Base-by-base conservation (phyloP, 2,797 vertebrate genomes). In the Chanos chanos region DNA sequence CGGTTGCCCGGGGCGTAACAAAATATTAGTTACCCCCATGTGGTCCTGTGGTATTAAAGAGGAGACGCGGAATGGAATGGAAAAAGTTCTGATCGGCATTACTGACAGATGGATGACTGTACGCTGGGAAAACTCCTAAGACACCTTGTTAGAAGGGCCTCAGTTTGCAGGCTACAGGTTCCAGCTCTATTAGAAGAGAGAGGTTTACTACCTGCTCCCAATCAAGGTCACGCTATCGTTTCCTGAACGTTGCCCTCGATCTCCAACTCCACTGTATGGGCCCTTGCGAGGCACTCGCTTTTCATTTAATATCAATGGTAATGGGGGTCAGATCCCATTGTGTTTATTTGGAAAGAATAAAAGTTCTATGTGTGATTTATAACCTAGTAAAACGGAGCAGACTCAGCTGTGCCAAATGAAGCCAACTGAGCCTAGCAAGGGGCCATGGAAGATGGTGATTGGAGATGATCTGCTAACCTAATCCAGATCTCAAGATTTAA, bases 401-500 rank as follows among this genome's bases (percentile, higher is more conserved):
- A 68, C 51, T 68, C 36, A 39, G 25, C n/a, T 70, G 40, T 66
- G 76, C 66, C 70, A 79, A 71, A 44, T 74, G 31, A 68, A 77
- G 9, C 53, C 58, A 73, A 71, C 57, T 70, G 52, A 79, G 81
- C 77, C 74, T 40, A 73, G 78, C 71, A 77, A 61, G 55, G 52
- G 43, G 44, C 47, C 52, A 60, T 67, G 27, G n/a, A 18, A 79
- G 71, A 81, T 40, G 4, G 22, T 79, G 71, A 85, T 82, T 80
- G 68, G 49, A 82, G 60, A 36, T 37, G 77, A 83, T 72, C 27
- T 31, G 13, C 36, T 56, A 82, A 88, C 82, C 44, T 1, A 73
- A 69, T 72, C 81, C 85, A 89, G 84, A 82, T 73, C 36, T 39
- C 18, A 56, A 40, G 22, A 68, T 76, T 74, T 48, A 65, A 50